Percentiles rank a stretch among this genome's conserved stretches.
Evolutionary conservation across 2,888 invertebrate genomes (phyloP).

Genomic region (Calameuta filiformis): DNA sequence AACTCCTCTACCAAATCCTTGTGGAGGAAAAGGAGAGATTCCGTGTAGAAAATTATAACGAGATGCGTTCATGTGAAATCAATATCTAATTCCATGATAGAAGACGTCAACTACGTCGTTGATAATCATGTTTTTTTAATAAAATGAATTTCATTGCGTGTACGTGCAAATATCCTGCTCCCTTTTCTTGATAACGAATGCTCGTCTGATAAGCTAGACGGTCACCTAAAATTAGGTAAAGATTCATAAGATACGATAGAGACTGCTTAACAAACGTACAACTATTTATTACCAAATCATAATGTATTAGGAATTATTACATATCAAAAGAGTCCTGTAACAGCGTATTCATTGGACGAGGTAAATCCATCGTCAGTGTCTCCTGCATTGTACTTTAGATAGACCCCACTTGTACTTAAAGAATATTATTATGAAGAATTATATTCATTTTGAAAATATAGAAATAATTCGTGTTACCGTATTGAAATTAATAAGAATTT

Average conservation of each 20-base stretch:
- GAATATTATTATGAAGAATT: background rate
- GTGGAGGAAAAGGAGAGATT: conserved; percentile 27
- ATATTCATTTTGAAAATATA: background rate
- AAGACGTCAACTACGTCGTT: background rate
- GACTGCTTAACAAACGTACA: background rate
- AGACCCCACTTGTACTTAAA: background rate
- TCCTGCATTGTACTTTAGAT: conserved; percentile 1
- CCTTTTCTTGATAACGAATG: background rate
- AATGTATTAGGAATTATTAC: background rate
- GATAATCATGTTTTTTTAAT: background rate
- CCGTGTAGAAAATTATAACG: conserved; percentile 23
- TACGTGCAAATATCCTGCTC: background rate
- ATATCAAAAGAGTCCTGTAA: background rate
- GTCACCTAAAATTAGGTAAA: background rate
- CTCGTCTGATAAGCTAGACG: background rate
- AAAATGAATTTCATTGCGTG: background rate
- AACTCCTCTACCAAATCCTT: conserved; percentile 69
- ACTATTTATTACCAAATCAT: background rate
- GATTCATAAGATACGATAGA: background rate
- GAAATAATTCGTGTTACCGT: background rate
- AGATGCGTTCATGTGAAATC: background rate
- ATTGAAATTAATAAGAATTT: background rate
- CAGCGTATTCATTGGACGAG: background rate
- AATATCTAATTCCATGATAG: background rate
- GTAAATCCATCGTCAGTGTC: background rate